Evolutionary conservation across 1,140 invertebrate species (phyloP), one percentile per base, ranked within the genome.

Genomic region (Mizuhopecten yessoensis): DNA sequence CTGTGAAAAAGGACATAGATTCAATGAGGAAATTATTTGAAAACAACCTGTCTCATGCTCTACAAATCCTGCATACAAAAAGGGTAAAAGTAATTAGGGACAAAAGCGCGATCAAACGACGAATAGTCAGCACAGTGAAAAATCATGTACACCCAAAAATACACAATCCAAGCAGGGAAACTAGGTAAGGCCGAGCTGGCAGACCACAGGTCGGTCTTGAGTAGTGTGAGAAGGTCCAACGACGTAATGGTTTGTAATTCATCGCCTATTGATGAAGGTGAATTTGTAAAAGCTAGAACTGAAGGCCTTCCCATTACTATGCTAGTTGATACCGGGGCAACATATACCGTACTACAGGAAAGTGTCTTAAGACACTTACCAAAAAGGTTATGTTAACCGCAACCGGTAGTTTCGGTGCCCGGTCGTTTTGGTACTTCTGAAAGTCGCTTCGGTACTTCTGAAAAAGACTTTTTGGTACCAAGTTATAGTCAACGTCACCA

Each of bases 1-100:
- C 57, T 29, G 5, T 75, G 57, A 75, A 75, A 75, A 75, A 75
- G n/a, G 57, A 75, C n/a, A 75, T 75, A 29, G 57, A 75, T 75
- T 29, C 20, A 0, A 23, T 75, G 0, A n/a, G n/a, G 11, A 75
- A n/a, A 75, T 29, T 75, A 29, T n/a, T n/a, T 75, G 57, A 75
- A n/a, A 75, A 75, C 1, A 75, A 75, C n/a, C 23, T 75, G n/a
- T 75, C 23, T 29, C 57, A 75, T 9, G n/a, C 29, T 29, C 57
- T 13, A 29, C 57, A 9, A 75, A 29, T 75, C 57, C 5, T 29
- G 23, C 20, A 29, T 23, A 29, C 3, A 29, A 75, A 75, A 75
- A n/a, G 57, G 23, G 57, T 75, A 75, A 75, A 75, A 75, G 11
- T 75, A n/a, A 29, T 75, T 23, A 75, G n/a, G 57, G n/a, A 20